These are phyloP conservation scores for Dryadula phaetusa DNA, from an alignment of 2,888 invertebrate genomes.

Conservation along the genomic window DNA sequence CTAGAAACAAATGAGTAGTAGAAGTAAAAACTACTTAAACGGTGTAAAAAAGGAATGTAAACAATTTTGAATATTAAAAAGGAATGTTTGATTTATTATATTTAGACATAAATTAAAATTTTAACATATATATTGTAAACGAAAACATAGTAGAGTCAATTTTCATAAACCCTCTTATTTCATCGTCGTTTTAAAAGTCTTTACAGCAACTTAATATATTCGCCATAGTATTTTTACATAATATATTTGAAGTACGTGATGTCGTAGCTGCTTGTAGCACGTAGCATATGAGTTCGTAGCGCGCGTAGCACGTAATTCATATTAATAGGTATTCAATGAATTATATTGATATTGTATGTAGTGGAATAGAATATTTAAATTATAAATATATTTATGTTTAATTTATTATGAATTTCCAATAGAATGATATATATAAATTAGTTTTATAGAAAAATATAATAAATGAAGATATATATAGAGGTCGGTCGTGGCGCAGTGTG, in stretches of 20 bases:
- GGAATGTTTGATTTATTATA: no score
- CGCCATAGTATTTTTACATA: background rate
- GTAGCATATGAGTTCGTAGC: constrained; percentile 27
- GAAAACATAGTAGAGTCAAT: background rate
- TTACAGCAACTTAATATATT: background rate
- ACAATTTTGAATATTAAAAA: no score
- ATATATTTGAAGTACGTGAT: background rate
- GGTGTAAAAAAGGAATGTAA: no score
- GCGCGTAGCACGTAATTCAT: constrained; percentile 17
- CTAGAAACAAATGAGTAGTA: no score
- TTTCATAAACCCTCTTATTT: no score
- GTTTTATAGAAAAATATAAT: no score
- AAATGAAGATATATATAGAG: no score
- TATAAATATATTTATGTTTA: background rate
- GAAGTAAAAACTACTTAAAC: no score
- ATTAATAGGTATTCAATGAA: background rate
- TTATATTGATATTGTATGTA: background rate
- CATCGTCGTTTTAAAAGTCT: no score
- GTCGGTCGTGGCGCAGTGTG: no score
- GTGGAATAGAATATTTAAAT: background rate
- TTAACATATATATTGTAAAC: background rate
- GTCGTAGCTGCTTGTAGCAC: constrained; percentile 8
- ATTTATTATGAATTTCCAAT: background rate
- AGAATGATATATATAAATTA: no score
- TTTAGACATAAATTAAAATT: no score